These are phyloP conservation scores for Salpingus planirostris DNA, from an alignment of 2,888 invertebrate species.

Conservation along the genomic window DNA sequence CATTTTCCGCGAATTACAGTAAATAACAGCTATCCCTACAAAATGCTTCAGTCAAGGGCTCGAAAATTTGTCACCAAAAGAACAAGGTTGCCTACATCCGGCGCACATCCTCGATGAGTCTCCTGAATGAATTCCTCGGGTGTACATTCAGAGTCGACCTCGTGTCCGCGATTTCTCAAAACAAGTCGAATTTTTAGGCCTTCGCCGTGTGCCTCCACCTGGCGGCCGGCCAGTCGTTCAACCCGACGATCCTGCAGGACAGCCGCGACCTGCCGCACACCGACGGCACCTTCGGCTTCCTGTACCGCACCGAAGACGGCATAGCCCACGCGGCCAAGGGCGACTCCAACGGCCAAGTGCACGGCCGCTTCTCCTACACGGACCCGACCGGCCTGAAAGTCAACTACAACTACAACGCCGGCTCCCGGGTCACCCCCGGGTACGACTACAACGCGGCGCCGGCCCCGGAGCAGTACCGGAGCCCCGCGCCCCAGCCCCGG, in stretches of 20 bases:
- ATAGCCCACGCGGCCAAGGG: constrained; percentile 38
- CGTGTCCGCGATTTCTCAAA: no score
- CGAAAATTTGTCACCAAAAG: no score
- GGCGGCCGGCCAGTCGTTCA: constrained; percentile 19
- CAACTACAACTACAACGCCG: constrained; percentile 40
- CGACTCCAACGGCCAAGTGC: constrained; percentile 36
- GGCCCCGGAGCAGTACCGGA: constrained; percentile 7
- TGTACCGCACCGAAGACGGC: constrained; percentile 41
- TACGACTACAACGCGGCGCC: constrained; percentile 6
- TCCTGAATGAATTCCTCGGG: no score
- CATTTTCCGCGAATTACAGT: no score
- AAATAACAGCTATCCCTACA: no score
- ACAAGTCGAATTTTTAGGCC: constrained; percentile 18
- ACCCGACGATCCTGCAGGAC: constrained; percentile 38
- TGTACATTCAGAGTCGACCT: no score
- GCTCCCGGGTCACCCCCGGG: constrained; percentile 26
- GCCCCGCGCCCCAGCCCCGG: constrained; percentile 5
- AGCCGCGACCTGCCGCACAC: constrained; percentile 35
- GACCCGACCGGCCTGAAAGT: constrained; percentile 41
- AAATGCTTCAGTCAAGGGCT: no score
- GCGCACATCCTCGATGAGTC: no score
- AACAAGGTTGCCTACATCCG: no score
- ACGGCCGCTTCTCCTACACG: constrained; percentile 39
- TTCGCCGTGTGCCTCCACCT: constrained; percentile 15
- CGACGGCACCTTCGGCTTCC: constrained; percentile 41